A percentile compares a stretch with the other conserved stretches of the same genome.
These are phyloP conservation scores for Tyto alba DNA, from an alignment of 2,113 vertebrate genomes.

Conservation along the genomic window DNA sequence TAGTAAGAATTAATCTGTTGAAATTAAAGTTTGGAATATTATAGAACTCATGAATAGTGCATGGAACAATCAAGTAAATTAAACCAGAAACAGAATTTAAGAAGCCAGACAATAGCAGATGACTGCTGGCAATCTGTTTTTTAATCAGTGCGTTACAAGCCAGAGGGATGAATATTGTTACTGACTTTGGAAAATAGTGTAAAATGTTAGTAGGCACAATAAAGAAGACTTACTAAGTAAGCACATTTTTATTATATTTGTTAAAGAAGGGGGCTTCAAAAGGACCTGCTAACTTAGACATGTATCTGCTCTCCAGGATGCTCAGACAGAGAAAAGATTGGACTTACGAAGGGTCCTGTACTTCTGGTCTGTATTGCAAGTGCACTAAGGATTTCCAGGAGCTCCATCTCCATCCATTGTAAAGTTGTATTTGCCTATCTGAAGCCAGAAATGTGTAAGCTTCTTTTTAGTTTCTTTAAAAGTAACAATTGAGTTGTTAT, in stretches of 20 bases:
- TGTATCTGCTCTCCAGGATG: not conserved
- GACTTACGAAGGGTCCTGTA: not conserved
- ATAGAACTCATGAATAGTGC: constrained; percentile 84
- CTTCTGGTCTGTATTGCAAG: not conserved
- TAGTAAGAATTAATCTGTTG: constrained; percentile 81
- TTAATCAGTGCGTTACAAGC: constrained; percentile 73
- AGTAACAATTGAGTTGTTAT: not conserved
- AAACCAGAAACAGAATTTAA: constrained; percentile 65
- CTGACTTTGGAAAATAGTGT: constrained; percentile 44
- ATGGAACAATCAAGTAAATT: constrained; percentile 76
- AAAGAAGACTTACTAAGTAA: constrained; percentile 41
- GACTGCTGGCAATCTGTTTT: constrained; percentile 75
- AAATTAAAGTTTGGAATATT: constrained; percentile 84
- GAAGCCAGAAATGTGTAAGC: constrained; percentile 48
- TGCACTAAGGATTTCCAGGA: not conserved
- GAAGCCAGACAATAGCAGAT: constrained; percentile 69
- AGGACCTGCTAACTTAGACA: not conserved
- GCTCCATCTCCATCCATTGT: not conserved
- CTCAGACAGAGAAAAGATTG: not conserved
- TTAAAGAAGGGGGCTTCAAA: not conserved
- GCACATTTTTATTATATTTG: constrained; percentile 23
- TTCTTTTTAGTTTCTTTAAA: constrained; percentile 49
- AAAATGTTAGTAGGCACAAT: constrained; percentile 55
- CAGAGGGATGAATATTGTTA: constrained; percentile 69
- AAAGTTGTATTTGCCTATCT: constrained; percentile 43